phyloP scores from a whole-genome alignment of 2,113 vertebrate species.

The Heterochromis multidens region DNA sequence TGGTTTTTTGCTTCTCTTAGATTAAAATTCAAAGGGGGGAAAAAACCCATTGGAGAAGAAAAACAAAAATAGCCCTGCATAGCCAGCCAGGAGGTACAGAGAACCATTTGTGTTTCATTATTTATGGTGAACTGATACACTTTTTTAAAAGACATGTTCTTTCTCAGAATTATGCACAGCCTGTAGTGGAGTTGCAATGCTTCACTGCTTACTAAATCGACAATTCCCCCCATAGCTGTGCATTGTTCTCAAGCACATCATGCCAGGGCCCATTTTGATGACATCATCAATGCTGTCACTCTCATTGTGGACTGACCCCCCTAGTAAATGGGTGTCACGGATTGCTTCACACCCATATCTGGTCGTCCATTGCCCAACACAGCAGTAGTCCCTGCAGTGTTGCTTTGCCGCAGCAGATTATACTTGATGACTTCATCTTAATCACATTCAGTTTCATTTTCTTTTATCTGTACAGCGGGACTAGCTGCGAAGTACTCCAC shows the following conservation, averaged over 20 bases:
- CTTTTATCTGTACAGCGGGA: constrained; percentile 54
- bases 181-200: constrained; percentile 60
- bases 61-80: constrained; percentile 44
- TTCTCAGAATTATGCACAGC: constrained; percentile 55
- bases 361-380: constrained; percentile 31
- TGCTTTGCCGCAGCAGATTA: constrained; percentile 60
- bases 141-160: constrained; percentile 16
- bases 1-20: constrained; percentile 29
- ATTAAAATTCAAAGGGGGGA: constrained; percentile 58
- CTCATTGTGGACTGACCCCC: constrained; percentile 48
- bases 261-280: constrained; percentile 69
- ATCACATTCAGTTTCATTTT: constrained; percentile 72
- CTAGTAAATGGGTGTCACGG: constrained; percentile 56
- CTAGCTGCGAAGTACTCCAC: constrained; percentile 41
- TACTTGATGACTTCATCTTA: constrained; percentile 73
- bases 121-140: constrained; percentile 46
- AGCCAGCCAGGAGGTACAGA: constrained; percentile 56
- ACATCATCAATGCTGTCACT: constrained; percentile 74
- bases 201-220: constrained; percentile 64
- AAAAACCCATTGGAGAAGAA: constrained; percentile 50
- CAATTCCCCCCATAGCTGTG: constrained; percentile 43
- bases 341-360: constrained; percentile 64
- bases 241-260: constrained; percentile 47
- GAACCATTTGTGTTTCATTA: constrained; percentile 65
- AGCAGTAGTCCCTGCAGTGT: constrained; percentile 47